Evolutionary conservation across 1,140 invertebrate genomes (phyloP), one percentile per base, ranked within the genome.

Genomic region (Drosophila subpulchrella): DNA sequence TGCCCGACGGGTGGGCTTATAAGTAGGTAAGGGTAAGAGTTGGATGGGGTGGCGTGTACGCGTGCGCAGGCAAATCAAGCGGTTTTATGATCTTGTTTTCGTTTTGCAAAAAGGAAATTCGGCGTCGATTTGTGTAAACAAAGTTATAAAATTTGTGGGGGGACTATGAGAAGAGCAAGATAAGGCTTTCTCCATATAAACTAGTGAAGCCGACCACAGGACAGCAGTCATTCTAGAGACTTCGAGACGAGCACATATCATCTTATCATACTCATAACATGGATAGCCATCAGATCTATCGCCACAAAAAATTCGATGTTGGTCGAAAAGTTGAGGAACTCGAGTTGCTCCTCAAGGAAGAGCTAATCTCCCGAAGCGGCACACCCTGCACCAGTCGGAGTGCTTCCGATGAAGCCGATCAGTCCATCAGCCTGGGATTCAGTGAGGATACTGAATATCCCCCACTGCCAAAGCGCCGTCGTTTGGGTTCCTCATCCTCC

Each of bases 301-400:
- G 78, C 15, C 90, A 91, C 72, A 91, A 91, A 46, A 91, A 91
- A 71, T 91, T 91, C 38, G 90, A 90, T 48, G 32, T 78, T 44
- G 17, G 38, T 4, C 57, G 78, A 17, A 55, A 54, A 5, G 34
- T 39, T 0, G 67, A 67, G 17, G 36, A 59, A 17, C 13, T 24
- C 2, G 66, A 74, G 30, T 50, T 77, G 4, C 51, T 38, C 2
- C 51, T 78, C 6, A 77, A 85, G 48, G 42, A 68, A 42, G 61
- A 85, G 46, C 57, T 86, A 32, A 63, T 86, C 51, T 42, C 66
- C 32, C 66, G 65, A 17, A 65, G 68, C 2, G 44, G 39, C 30
- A 75, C 78, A 2, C 51, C 75, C 41, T 57, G 38, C 60, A 66
- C 34, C 47, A 50, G 48, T 20, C 38, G 42, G 1, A 65, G 50